A percentile compares a stretch with the other conserved stretches of the same genome.
These are phyloP conservation scores for Ferdinandea cuprea DNA, from an alignment of 2,888 invertebrate genomes.

Conservation along the genomic window DNA sequence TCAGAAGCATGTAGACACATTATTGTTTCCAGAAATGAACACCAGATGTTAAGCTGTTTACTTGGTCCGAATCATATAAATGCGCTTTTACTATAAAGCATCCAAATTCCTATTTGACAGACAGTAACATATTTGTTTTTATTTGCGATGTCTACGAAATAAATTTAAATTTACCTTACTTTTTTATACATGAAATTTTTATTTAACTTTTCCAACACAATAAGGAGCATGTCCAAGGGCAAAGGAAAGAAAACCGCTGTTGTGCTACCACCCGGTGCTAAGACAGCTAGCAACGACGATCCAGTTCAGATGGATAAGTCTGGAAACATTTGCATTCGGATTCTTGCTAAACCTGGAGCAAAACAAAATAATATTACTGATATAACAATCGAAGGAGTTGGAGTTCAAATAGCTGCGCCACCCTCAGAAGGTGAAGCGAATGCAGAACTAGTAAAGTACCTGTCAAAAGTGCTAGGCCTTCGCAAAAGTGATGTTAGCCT, in stretches of 20 bases:
- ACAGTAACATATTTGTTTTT: too few species aligned
- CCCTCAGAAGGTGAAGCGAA: conserved; percentile 93
- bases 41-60: too few species aligned
- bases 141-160: too few species aligned
- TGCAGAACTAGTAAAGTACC: conserved; percentile 88
- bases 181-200: too few species aligned
- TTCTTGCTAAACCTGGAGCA: conserved; percentile 90
- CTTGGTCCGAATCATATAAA: too few species aligned
- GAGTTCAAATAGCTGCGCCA: conserved; percentile 91
- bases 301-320: conserved; percentile 84
- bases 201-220: too few species aligned
- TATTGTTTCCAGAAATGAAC: too few species aligned
- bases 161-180: too few species aligned
- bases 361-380: conserved; percentile 88
- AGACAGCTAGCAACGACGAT: conserved; percentile 46
- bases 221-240: conserved; percentile 61
- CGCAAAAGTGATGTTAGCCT: conserved; percentile 88
- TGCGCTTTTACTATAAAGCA: too few species aligned
- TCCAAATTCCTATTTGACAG: too few species aligned
- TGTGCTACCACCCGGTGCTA: conserved; percentile 32
- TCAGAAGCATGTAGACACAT: too few species aligned
- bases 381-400: conserved; percentile 86
- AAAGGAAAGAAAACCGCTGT: conserved; percentile 30
- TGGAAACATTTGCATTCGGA: conserved; percentile 86
- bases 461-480: conserved; percentile 87